Evolutionary conservation across 2,113 vertebrate genomes (phyloP).

Genomic region (Callipepla californica): DNA sequence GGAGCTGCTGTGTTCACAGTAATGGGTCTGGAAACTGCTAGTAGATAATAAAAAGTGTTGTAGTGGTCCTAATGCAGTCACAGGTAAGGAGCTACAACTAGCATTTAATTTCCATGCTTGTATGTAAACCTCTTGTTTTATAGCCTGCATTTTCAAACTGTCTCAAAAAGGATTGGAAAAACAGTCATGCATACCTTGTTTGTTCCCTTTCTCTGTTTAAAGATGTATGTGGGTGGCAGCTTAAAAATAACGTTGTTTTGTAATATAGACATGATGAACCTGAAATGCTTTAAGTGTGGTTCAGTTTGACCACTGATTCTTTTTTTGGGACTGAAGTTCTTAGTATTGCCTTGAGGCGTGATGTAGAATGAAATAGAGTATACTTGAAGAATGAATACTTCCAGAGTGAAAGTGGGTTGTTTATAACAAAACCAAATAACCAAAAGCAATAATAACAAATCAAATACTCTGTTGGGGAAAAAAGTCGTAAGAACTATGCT

Average conservation of each 20-base stretch:
- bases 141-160: not conserved
- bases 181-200: not conserved
- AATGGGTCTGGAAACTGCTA: not conserved
- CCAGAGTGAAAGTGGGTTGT: not conserved
- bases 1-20: not conserved
- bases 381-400: not conserved
- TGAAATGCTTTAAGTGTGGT: not conserved
- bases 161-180: not conserved
- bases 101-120: not conserved
- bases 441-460: not conserved
- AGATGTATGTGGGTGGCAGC: not conserved
- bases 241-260: not conserved
- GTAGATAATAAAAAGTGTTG: not conserved
- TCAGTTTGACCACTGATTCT: not conserved
- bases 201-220: not conserved
- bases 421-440: not conserved
- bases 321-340: not conserved
- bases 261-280: not conserved
- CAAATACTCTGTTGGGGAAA: not conserved
- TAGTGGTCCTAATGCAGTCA: not conserved
- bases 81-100: not conserved
- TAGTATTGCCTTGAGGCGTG: not conserved
- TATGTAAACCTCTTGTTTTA: not conserved
- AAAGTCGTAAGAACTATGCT: not conserved
- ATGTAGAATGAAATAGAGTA: not conserved